Conservation (phyloP, 2,888 invertebrate species). For the Cyrtodaria siliqua region DNA sequence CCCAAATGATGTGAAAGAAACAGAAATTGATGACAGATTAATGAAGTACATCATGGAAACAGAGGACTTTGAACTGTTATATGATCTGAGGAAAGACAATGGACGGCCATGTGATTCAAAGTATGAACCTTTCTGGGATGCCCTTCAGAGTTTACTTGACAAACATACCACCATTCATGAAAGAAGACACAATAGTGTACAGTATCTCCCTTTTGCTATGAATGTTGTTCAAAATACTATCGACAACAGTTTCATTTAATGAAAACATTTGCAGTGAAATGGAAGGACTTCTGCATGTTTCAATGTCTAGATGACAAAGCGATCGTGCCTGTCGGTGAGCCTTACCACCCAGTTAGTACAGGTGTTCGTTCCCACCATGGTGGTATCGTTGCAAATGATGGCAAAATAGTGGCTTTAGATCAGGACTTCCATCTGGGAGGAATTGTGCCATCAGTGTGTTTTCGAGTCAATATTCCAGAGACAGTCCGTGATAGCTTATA, state of each 20-base stretch:
- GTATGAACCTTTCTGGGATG: no score
- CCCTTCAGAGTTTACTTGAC: no score
- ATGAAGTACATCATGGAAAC: no score
- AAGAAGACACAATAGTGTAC: no score
- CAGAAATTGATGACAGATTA: no score
- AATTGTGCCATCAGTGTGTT: slow-evolving; percentile 25
- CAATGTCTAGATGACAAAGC: slow-evolving; percentile 33
- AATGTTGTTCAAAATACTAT: slow-evolving; percentile 15
- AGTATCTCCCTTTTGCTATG: no score
- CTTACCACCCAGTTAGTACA: slow-evolving; percentile 1
- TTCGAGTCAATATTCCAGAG: slow-evolving; percentile 43
- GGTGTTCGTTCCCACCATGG: slow-evolving; percentile 12
- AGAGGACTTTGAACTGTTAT: no score
- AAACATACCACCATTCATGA: no score
- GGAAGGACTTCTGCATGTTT: slow-evolving; percentile 11
- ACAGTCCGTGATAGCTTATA: slow-evolving; percentile 40
- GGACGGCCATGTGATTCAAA: no score
- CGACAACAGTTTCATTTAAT: slow-evolving; percentile 24
- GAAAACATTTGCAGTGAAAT: slow-evolving; percentile 41
- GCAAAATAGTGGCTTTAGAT: slow-evolving; percentile 6
- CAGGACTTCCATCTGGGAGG: slow-evolving; percentile 37
- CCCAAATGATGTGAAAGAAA: no score
- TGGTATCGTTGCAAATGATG: background rate
- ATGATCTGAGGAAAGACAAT: no score
- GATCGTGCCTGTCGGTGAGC: slow-evolving; percentile 23